phyloP scores from a whole-genome alignment of 2,113 vertebrate genomes.

The Aplodontia rufa region DNA sequence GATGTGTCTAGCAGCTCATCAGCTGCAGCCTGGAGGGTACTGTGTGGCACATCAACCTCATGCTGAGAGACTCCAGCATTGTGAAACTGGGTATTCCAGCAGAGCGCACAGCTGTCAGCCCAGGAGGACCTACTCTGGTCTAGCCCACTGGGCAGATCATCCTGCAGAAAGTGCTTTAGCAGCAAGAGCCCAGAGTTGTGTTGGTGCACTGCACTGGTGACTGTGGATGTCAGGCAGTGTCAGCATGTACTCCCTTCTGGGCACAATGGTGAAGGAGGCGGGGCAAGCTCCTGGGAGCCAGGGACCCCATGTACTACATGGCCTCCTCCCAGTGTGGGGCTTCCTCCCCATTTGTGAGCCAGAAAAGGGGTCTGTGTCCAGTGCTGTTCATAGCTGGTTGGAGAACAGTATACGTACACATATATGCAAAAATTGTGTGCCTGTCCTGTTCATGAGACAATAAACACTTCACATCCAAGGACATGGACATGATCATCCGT shows the following conservation, averaged over 20 bases:
- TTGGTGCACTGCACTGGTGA: slow-evolving; percentile 86
- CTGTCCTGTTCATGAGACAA: slow-evolving; percentile 94
- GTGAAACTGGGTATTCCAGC: neutral
- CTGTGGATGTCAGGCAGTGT: slow-evolving; percentile 90
- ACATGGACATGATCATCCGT: slow-evolving; percentile 95
- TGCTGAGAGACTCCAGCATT: slow-evolving; percentile 83
- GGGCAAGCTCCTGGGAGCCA: slow-evolving; percentile 83
- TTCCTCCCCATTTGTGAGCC: slow-evolving; percentile 91
- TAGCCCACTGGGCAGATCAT: slow-evolving; percentile 83
- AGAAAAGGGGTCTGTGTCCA: slow-evolving; percentile 90
- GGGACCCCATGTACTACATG: slow-evolving; percentile 88
- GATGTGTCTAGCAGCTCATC: slow-evolving; percentile 86
- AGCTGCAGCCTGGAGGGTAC: slow-evolving; percentile 95
- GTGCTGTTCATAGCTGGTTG: slow-evolving; percentile 88
- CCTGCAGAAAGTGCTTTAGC: slow-evolving; percentile 91
- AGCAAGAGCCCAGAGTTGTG: slow-evolving; percentile 89
- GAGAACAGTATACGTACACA: slow-evolving; percentile 89
- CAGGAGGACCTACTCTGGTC: neutral
- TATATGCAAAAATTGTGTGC: slow-evolving; percentile 92
- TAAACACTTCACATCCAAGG: slow-evolving; percentile 93
- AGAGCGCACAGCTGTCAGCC: no score
- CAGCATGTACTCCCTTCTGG: slow-evolving; percentile 88
- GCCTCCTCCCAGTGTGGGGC: slow-evolving; percentile 91
- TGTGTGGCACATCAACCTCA: slow-evolving; percentile 88
- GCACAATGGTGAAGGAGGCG: slow-evolving; percentile 88